These are phyloP conservation scores for Nymphalis urticae DNA, from an alignment of 2,888 invertebrate species.

Conservation along the genomic window DNA sequence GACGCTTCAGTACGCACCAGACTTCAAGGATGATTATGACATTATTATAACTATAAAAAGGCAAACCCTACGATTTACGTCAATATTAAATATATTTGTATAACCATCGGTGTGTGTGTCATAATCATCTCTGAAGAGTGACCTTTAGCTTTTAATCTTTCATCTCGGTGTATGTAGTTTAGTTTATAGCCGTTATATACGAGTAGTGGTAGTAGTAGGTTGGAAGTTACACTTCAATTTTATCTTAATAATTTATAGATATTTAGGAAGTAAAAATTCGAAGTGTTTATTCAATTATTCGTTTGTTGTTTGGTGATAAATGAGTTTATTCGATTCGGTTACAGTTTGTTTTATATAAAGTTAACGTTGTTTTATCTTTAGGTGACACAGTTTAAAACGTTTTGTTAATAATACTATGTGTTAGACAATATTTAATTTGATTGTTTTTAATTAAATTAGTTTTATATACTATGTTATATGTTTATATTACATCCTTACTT, in stretches of 20 bases:
- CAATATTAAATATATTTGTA: neutral
- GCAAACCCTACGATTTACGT: neutral
- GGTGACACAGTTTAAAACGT: neutral
- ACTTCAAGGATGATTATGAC: neutral
- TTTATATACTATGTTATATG: neutral
- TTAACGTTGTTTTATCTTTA: no score
- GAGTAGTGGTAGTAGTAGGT: neutral
- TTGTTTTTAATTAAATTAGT: neutral
- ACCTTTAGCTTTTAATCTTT: neutral
- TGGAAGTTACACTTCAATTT: neutral
- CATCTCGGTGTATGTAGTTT: conserved; percentile 1
- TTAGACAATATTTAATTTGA: neutral
- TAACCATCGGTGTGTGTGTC: neutral
- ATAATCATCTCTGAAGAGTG: neutral
- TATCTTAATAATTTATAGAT: neutral
- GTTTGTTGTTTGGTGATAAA: neutral
- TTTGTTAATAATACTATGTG: neutral
- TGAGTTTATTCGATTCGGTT: neutral
- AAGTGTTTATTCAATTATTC: neutral
- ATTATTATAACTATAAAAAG: neutral
- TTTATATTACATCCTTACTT: neutral
- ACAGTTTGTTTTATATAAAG: neutral
- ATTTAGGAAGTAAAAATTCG: neutral
- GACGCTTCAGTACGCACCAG: neutral
- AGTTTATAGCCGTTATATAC: neutral